Conservation (phyloP, 2,113 vertebrate species). For the Brachyistius frenatus region DNA sequence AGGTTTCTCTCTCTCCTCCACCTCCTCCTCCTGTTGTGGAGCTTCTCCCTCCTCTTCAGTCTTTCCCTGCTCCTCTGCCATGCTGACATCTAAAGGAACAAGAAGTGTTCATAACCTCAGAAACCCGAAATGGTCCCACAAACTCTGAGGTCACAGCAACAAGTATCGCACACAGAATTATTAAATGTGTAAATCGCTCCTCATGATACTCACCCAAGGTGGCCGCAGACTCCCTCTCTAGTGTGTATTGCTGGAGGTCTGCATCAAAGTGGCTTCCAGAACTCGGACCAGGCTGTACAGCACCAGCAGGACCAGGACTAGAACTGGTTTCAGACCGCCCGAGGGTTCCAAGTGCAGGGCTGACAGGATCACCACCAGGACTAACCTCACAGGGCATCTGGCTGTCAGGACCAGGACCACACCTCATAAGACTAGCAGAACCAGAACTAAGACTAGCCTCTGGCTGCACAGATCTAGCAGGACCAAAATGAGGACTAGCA, state of each 20-base stretch:
- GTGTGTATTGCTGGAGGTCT: not conserved
- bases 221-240: not conserved
- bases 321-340: not conserved
- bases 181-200: not conserved
- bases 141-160: not conserved
- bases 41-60: conserved; percentile 2
- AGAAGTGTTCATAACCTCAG: not conserved
- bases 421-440: not conserved
- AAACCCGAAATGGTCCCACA: not conserved
- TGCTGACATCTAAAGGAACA: conserved; percentile 30
- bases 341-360: not conserved
- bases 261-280: not conserved
- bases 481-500: not conserved
- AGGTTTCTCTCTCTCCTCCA: not conserved
- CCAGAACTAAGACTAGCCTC: not conserved
- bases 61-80: not conserved
- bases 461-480: not conserved
- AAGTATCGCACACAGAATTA: too few relatives aligned
- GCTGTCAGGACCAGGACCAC: not conserved
- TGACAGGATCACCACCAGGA: not conserved
- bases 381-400: not conserved
- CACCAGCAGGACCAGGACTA: not conserved
- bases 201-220: conserved; percentile 47
- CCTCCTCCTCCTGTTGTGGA: not conserved
- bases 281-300: not conserved